Conservation (phyloP, 2,888 invertebrate species). For the Pyrocoelia pectoralis region DNA sequence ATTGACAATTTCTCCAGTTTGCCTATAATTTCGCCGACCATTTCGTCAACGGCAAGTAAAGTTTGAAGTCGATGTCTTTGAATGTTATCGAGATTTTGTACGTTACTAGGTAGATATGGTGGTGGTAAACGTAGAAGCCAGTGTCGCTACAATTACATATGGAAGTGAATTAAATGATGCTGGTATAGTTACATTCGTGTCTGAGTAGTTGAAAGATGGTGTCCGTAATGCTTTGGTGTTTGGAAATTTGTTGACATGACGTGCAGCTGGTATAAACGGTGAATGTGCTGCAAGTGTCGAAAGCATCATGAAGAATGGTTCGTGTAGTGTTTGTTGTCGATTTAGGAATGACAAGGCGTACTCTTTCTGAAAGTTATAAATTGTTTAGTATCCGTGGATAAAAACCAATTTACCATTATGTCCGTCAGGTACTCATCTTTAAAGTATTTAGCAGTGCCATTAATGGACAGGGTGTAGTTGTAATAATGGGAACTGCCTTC, state of each 20-base stretch:
- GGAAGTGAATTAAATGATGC: neutral
- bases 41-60: slow-evolving; percentile 85
- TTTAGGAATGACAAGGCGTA: slow-evolving; percentile 65
- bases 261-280: slow-evolving; percentile 82
- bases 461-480: slow-evolving; percentile 84
- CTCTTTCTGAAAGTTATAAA: slow-evolving; percentile 58
- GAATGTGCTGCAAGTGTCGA: slow-evolving; percentile 88
- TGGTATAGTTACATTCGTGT: slow-evolving; percentile 56
- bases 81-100: slow-evolving; percentile 72
- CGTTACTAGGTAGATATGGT: slow-evolving; percentile 67
- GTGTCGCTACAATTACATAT: slow-evolving; percentile 75
- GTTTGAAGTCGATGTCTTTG: slow-evolving; percentile 82
- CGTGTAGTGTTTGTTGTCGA: slow-evolving; percentile 44
- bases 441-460: slow-evolving; percentile 72
- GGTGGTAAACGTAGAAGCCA: slow-evolving; percentile 82
- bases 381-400: too few relatives aligned
- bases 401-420: slow-evolving; percentile 81
- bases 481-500: slow-evolving; percentile 94
- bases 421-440: slow-evolving; percentile 83
- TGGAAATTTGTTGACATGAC: slow-evolving; percentile 71
- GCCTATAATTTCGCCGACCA: slow-evolving; percentile 72
- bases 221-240: slow-evolving; percentile 70
- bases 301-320: slow-evolving; percentile 85
- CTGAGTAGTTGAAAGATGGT: slow-evolving; percentile 71
- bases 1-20: slow-evolving; percentile 64